Base-by-base conservation (phyloP, 2,797 vertebrate genomes). In the Lithobates pipiens region DNA sequence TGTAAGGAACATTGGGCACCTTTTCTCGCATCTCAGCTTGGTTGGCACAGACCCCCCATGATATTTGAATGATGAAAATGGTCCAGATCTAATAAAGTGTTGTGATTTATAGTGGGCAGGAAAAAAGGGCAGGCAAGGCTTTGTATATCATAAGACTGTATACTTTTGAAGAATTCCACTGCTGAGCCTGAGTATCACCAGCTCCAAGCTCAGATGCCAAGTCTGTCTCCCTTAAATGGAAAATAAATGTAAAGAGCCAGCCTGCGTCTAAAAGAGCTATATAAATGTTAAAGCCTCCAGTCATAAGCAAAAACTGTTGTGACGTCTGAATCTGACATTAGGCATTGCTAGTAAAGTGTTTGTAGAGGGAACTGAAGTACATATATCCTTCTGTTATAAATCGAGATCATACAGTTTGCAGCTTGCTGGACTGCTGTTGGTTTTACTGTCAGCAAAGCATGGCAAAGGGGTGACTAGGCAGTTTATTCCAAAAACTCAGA, bases 201-300 rank as follows among this genome's bases (percentile, higher is more conserved):
- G 69, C 79, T 27, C 46, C 16, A 21, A n/a, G 54, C 32, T 36
- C 25, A 72, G 79, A 81, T 73, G 71, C 68, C 79, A 81, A 27
- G 69, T 50, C 27, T 68, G 42, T 80, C 78, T 80, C 78, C 78
- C 69, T 81, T 81, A 81, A 61, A 81, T 81, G 79, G 79, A 70
- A 73, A 72, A 81, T 73, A 81, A 61, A 61, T 73, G 68, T 36
- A 71, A 81, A 79, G 61, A 81, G 69, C 71, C 79, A 63, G 79
- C 32, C 68, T 3, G 79, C 44, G 70, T 72, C 13, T 80, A 32
- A 69, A 69, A 69, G 67, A 68, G 34, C 65, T 44, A 70, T 29
- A 80, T 80, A 80, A 80, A 79, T 71, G 78, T 71, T 57, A 80
- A 81, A 61, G 69, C 78, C 46, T 80, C 69, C 8, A 32, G 15